These are phyloP conservation scores for Dicyrtoma fusca DNA, from an alignment of 2,888 invertebrate species.

Conservation along the genomic window DNA sequence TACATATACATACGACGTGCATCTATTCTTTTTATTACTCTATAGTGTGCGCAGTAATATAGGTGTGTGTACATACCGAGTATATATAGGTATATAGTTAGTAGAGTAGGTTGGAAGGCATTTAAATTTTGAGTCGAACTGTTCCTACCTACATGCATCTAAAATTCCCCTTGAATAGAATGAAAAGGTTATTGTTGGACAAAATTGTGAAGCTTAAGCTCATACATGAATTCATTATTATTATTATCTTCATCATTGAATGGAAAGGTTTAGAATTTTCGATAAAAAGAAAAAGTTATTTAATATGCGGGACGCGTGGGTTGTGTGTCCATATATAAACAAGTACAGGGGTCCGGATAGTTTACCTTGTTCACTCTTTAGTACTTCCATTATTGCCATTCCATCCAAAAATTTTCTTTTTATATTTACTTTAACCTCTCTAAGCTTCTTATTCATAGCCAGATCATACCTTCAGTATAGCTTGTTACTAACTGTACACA, in stretches of 20 bases:
- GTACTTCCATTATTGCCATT: no score
- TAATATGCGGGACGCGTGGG: slow-evolving; percentile 34
- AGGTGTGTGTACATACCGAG: background rate
- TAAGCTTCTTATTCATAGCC: no score
- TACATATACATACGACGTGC: background rate
- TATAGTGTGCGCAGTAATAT: background rate
- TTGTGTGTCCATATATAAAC: slow-evolving; percentile 4
- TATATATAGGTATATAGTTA: background rate
- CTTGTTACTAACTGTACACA: no score
- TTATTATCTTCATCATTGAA: slow-evolving; percentile 9
- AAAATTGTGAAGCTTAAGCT: slow-evolving; percentile 13
- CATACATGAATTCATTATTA: background rate
- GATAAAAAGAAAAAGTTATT: slow-evolving; percentile 25
- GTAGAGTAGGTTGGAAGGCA: background rate
- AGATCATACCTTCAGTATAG: no score
- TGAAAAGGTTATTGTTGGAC: background rate
- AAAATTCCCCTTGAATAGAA: background rate
- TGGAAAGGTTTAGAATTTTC: slow-evolving; percentile 8
- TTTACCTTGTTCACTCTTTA: no score
- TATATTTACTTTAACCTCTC: no score
- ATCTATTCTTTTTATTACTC: background rate
- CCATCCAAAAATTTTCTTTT: no score
- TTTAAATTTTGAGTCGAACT: background rate
- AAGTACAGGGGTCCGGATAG: no score
- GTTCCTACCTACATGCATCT: background rate